Percentiles rank a stretch among this genome's conserved stretches.
These are phyloP conservation scores for Schizotus pectinicornis DNA, from an alignment of 2,888 invertebrate species.

Conservation along the genomic window DNA sequence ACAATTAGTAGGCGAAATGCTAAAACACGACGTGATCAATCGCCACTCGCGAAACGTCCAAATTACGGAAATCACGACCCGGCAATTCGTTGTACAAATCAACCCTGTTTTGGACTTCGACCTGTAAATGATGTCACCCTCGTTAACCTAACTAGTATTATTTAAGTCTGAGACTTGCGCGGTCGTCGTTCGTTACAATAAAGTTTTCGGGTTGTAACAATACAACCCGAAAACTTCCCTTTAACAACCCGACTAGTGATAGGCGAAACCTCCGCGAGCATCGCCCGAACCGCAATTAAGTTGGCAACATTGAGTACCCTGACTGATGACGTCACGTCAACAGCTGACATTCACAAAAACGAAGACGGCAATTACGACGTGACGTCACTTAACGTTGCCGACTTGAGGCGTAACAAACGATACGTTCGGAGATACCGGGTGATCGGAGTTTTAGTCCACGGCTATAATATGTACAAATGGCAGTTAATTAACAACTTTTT, in stretches of 20 bases:
- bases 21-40: too few species aligned
- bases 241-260: constrained; percentile 14
- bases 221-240: too few species aligned
- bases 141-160: too few species aligned
- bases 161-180: too few species aligned
- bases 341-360: neutral
- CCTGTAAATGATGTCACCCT: constrained; percentile 8
- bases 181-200: too few species aligned
- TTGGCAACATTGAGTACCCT: too few species aligned
- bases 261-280: neutral
- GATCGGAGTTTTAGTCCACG: neutral
- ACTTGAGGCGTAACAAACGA: neutral
- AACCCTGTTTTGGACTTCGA: constrained; percentile 14
- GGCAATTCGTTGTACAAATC: constrained; percentile 26
- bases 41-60: too few species aligned
- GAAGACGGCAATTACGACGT: too few species aligned
- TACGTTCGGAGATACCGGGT: neutral
- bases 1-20: neutral
- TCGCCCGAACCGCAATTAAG: too few species aligned
- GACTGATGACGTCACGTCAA: too few species aligned
- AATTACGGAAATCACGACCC: too few species aligned
- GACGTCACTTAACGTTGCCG: neutral
- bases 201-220: too few species aligned
- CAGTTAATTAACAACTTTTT: constrained; percentile 42
- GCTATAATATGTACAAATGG: constrained; percentile 51